Evolutionary conservation across 2,888 invertebrate genomes (phyloP).

Genomic region (Nomada hirtipes): DNA sequence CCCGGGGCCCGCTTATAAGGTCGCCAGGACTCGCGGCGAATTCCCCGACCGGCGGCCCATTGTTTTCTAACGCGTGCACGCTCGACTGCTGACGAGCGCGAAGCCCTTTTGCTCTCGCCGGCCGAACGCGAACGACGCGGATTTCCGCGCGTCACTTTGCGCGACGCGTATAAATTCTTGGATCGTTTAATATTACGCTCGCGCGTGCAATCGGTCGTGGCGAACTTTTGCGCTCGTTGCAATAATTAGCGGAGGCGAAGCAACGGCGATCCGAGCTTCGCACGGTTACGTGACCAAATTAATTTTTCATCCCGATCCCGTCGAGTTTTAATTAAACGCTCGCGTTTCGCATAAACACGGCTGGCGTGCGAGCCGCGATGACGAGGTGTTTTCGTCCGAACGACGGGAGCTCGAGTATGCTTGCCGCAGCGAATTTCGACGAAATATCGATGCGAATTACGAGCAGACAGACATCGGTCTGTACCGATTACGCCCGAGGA

Average conservation of each 20-base stretch:
- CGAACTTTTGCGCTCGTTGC: slow-evolving; percentile 34
- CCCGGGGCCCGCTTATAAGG: slow-evolving; percentile 27
- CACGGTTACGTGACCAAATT: slow-evolving; percentile 60
- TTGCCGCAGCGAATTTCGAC: slow-evolving; percentile 38
- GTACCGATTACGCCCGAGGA: no score
- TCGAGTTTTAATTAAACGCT: slow-evolving; percentile 58
- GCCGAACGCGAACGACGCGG: background rate
- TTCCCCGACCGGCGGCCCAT: slow-evolving; percentile 9
- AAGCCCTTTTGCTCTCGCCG: background rate
- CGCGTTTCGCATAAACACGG: slow-evolving; percentile 44
- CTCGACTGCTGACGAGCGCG: background rate
- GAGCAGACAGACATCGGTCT: background rate
- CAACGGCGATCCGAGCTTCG: slow-evolving; percentile 46
- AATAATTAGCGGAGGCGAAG: slow-evolving; percentile 54
- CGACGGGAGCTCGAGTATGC: slow-evolving; percentile 37
- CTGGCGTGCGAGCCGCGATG: slow-evolving; percentile 32
- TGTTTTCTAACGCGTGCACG: slow-evolving; percentile 22
- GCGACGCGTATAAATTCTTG: slow-evolving; percentile 36
- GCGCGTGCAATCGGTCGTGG: slow-evolving; percentile 11
- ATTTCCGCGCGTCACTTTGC: slow-evolving; percentile 17
- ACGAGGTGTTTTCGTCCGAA: slow-evolving; percentile 39
- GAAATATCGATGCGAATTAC: slow-evolving; percentile 38
- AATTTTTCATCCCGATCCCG: slow-evolving; percentile 55
- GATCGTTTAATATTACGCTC: slow-evolving; percentile 47
- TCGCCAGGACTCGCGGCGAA: background rate